A percentile compares a stretch with the other conserved stretches of the same genome.
These are phyloP conservation scores for Eilema griseolum DNA, from an alignment of 2,888 invertebrate genomes.

Conservation along the genomic window DNA sequence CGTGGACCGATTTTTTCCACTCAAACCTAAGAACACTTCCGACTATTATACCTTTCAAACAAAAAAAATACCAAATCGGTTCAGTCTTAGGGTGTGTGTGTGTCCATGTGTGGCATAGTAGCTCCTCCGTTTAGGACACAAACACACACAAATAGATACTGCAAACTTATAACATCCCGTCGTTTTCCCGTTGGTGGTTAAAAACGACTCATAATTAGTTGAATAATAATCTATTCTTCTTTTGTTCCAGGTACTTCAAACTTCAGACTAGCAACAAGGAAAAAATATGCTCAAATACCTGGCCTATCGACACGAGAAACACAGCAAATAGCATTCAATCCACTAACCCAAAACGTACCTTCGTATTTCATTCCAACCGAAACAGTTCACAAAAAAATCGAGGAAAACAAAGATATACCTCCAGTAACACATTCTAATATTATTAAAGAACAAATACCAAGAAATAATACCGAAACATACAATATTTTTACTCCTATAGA, in stretches of 20 bases:
- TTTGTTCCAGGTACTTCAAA: conserved; percentile 82
- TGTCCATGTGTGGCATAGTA: too few species aligned
- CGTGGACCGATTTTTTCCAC: too few species aligned
- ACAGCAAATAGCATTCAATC: conserved; percentile 45
- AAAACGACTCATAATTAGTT: background rate
- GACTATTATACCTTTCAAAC: too few species aligned
- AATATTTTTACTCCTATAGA: conserved; percentile 43
- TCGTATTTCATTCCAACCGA: conserved; percentile 47
- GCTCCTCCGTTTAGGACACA: too few species aligned
- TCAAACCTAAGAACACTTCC: too few species aligned
- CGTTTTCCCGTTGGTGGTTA: too few species aligned
- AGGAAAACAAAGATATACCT: conserved; percentile 21
- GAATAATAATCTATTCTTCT: conserved; percentile 24
- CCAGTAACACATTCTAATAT: conserved; percentile 18
- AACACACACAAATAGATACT: too few species aligned
- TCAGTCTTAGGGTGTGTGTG: too few species aligned
- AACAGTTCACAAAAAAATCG: background rate
- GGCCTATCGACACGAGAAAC: conserved; percentile 87
- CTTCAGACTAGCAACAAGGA: conserved; percentile 90
- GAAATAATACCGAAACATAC: conserved; percentile 34
- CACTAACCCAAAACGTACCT: conserved; percentile 42
- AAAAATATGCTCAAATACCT: conserved; percentile 93
- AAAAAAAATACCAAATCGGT: too few species aligned
- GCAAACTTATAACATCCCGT: too few species aligned
- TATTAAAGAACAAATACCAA: conserved; percentile 21